Evolutionary conservation across 2,888 invertebrate genomes (phyloP).

Genomic region (Crossocerus cetratus): DNA sequence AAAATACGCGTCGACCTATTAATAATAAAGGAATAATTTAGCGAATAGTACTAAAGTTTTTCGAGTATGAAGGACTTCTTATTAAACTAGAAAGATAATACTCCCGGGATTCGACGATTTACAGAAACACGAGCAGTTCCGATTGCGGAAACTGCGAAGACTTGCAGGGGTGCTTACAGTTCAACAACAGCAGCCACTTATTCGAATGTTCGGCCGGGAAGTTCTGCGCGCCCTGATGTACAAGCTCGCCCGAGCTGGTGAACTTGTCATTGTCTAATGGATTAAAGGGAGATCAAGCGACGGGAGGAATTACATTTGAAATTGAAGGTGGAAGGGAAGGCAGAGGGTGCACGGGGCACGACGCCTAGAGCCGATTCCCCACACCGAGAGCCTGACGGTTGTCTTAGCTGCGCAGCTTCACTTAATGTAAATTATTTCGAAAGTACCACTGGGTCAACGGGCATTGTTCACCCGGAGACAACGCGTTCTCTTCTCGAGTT

Average conservation of each 20-base stretch:
- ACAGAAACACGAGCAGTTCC: no score
- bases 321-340: background rate
- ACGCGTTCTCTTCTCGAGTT: background rate
- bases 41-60: no score
- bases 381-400: background rate
- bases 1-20: no score
- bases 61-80: no score
- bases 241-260: background rate
- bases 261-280: background rate
- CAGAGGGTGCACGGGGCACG: background rate
- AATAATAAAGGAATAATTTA: no score
- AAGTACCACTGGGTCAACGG: slow-evolving; percentile 2
- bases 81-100: no score
- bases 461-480: background rate
- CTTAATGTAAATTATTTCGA: slow-evolving; percentile 15
- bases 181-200: no score
- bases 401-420: slow-evolving; percentile 1
- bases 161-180: no score
- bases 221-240: no score
- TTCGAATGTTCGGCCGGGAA: no score
- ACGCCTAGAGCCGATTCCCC: background rate
- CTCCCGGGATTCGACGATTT: no score
- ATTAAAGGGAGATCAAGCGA: background rate
- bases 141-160: no score
- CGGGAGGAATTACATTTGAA: background rate